Conservation (phyloP, 2,797 vertebrate species). For the Sebastes taczanowskii region DNA sequence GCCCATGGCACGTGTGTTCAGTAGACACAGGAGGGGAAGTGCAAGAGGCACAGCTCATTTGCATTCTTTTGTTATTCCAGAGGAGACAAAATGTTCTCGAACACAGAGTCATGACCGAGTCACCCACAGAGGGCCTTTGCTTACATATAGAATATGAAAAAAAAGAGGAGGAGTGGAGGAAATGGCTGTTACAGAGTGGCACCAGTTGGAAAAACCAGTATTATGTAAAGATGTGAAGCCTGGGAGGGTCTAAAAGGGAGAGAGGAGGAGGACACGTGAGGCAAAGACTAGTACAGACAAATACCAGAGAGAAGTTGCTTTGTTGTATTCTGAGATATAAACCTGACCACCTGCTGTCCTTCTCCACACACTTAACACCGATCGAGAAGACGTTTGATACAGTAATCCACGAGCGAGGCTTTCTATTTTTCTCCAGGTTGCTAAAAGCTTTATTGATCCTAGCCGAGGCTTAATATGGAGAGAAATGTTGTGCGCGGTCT, state of each 20-base stretch:
- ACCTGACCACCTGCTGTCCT: not conserved
- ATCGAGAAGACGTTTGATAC: not conserved
- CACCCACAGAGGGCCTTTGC: not conserved
- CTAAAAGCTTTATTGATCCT: slow-evolving; percentile 33
- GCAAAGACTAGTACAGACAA: slow-evolving; percentile 54
- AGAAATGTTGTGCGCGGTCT: not conserved
- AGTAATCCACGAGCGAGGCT: not conserved
- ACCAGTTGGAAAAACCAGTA: slow-evolving; percentile 38
- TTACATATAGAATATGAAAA: not conserved
- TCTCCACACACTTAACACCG: slow-evolving; percentile 12
- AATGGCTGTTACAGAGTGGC: not conserved
- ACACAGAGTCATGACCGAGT: slow-evolving; percentile 41
- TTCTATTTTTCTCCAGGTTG: not conserved
- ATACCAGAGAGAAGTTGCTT: slow-evolving; percentile 53
- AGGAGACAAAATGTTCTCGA: slow-evolving; percentile 73
- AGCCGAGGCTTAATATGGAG: not conserved
- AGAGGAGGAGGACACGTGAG: slow-evolving; percentile 71
- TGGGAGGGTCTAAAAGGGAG: slow-evolving; percentile 38
- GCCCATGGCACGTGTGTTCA: slow-evolving; percentile 40
- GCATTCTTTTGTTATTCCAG: slow-evolving; percentile 67
- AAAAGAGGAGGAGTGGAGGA: not conserved
- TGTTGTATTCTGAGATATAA: slow-evolving; percentile 43
- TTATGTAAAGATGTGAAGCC: slow-evolving; percentile 63
- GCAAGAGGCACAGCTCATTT: slow-evolving; percentile 56
- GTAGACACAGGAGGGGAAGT: slow-evolving; percentile 43